Base-by-base conservation (phyloP, 2,888 invertebrate genomes). In the Leptinotarsa tumamoca region DNA sequence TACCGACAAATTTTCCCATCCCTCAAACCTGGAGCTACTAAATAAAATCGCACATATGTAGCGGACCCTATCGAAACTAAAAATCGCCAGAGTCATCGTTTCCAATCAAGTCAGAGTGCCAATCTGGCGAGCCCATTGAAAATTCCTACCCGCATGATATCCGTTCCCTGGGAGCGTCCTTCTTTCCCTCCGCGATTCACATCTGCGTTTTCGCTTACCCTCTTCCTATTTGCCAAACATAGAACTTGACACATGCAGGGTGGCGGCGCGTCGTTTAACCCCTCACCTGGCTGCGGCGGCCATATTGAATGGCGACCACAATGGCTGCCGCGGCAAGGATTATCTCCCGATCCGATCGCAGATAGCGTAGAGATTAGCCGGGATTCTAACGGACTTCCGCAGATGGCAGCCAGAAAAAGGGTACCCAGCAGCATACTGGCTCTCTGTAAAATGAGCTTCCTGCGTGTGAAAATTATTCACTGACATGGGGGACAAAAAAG, bases 311-410 rank as follows among this genome's bases (percentile, higher is more conserved):
- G 82, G 82, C 84, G 83, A 83, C 87, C 85, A 86, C 87, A 87
- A 88, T 88, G 87, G 88, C 87, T 83, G 87, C 85, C 86, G 84
- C 79, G 78, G 82, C 79, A 83, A 82, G 80, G 84, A 83, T 85
- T 86, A 86, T 86, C 87, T 83, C 81, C 79, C 83, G 87, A 86
- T 87, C 85, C 85, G 83, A 87, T 87, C 86, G 82, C 75, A 83
- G 87, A 88, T 88, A 87, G 85, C 82, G 81, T 78, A 82, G 84
- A 88, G 88, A 88, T 88, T 88, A 88, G 84, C 83, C 84, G 85
- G 86, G 87, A 88, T 87, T 84, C 86, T 88, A 89, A 89, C 89
- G 88, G 87, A 89, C 87, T 88, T 89, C 89, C 89, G 88, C 88
- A 88, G 88, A 87, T 88, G 88, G 87, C 84, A 82, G 82, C 83